Percentiles rank a stretch among this genome's conserved stretches.
Evolutionary conservation across 1,140 invertebrate genomes (phyloP).

Genomic region (Drosophila tropicalis): DNA sequence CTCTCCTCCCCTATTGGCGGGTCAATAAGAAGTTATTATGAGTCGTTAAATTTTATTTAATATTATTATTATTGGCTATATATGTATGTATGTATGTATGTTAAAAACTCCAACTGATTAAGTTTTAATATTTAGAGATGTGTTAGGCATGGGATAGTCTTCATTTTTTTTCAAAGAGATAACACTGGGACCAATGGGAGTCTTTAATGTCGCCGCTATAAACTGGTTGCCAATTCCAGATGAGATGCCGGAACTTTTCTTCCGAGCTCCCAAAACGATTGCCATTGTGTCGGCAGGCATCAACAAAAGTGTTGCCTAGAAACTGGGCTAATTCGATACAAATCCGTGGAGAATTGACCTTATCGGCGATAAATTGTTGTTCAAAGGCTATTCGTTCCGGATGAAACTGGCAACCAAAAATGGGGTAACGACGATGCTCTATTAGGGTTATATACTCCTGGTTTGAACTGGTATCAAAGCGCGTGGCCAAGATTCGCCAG

Average conservation of each 20-base stretch:
- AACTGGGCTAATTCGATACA: constrained; percentile 87
- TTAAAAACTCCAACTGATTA: no score
- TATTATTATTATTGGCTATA: no score
- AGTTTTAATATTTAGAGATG: not conserved
- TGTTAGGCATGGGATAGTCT: constrained; percentile 32
- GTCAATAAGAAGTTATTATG: no score
- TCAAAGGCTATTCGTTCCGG: constrained; percentile 94
- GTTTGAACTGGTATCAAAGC: constrained; percentile 85
- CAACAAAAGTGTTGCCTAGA: constrained; percentile 92
- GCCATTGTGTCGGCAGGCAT: constrained; percentile 86
- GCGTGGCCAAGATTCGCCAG: constrained; percentile 89
- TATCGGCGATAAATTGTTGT: constrained; percentile 85
- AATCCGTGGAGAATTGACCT: constrained; percentile 73
- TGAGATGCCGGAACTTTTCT: constrained; percentile 84
- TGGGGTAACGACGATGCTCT: constrained; percentile 88
- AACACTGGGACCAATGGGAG: constrained; percentile 51
- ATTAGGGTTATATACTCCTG: constrained; percentile 87
- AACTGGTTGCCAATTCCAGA: constrained; percentile 86
- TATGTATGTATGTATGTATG: no score
- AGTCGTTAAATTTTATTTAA: no score
- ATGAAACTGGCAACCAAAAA: constrained; percentile 95
- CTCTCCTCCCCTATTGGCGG: no score
- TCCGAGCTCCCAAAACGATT: constrained; percentile 84
- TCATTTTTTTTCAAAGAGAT: constrained; percentile 54
- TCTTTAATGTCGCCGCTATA: constrained; percentile 84